Evolutionary conservation across 1,140 invertebrate species (phyloP), one percentile per base, ranked within the genome.

Genomic region (Manduca sexta): DNA sequence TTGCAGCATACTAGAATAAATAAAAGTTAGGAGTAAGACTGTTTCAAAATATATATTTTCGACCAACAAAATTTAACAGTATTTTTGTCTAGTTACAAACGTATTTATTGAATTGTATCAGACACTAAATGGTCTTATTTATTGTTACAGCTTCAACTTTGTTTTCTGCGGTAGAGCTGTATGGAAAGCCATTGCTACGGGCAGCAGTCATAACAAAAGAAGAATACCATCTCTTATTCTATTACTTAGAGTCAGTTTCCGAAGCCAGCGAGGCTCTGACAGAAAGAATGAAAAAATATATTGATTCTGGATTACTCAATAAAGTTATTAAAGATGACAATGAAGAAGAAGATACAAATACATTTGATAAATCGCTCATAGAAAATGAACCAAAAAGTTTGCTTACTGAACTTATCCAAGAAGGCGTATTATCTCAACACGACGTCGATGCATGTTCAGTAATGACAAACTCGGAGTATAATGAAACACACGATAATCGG

Each of bases 231-330:
- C 60, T 86, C 42, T 59, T 87, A 5, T 87, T 86, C 52, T 85
- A 84, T 52, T 84, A 84, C 52, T 52, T 87, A 39, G 78, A 86
- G 64, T 84, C 78, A 11, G 77, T 87, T n/a, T 85, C 83, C 10
- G 80, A 84, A 67, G 84, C 82, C 11, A 86, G 83, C 35, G 82
- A 79, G 43, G 75, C 82, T 16, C 66, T 87, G 1, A 81, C 82
- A 6, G 72, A 83, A 52, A 68, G 83, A 17, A 82, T 87, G 75
- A 68, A 80, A 45, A 86, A 80, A 60, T 87, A 87, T 44, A 78
- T 87, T 7, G 84, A 86, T 58, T 85, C 83, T 7, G 85, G 85
- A 35, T 64, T 86, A 49, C 56, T 87, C 16, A 83, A 51, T 54
- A 69, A 75, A 43, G 34, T 14, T 5, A 40, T 11, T 11, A 40